Evolutionary conservation across 2,797 vertebrate species (phyloP).

Genomic region (Iguana delicatissima): DNA sequence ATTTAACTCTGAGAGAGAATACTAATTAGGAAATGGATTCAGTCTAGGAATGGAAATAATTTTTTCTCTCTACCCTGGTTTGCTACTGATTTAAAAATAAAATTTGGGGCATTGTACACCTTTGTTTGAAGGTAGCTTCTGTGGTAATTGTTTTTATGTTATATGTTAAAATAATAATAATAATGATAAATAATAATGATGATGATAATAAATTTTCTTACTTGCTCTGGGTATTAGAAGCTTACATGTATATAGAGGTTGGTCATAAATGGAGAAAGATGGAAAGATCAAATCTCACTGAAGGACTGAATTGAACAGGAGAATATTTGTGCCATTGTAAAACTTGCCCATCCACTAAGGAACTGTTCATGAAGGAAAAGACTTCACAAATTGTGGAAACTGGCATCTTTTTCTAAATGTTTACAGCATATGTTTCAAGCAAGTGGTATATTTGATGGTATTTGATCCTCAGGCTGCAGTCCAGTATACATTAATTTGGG

Average conservation of each 20-base stretch:
- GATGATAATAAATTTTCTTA: background rate
- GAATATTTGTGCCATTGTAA: background rate
- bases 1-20: conserved; percentile 24
- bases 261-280: background rate
- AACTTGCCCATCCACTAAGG: background rate
- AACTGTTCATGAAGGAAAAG: background rate
- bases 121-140: background rate
- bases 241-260: background rate
- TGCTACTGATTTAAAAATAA: background rate
- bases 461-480: background rate
- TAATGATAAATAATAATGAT: too few species aligned
- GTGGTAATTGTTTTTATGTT: background rate
- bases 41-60: conserved; percentile 31
- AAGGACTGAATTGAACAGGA: background rate
- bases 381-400: background rate
- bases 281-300: background rate
- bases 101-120: background rate
- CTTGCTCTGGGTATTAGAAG: background rate
- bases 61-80: background rate
- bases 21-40: conserved; percentile 41
- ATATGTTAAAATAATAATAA: background rate
- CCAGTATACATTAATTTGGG: background rate
- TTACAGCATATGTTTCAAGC: background rate
- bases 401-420: background rate
- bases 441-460: background rate